Evolutionary conservation across 2,113 vertebrate species (phyloP), one percentile per base, ranked within the genome.

Genomic region (Elephas maximus): DNA sequence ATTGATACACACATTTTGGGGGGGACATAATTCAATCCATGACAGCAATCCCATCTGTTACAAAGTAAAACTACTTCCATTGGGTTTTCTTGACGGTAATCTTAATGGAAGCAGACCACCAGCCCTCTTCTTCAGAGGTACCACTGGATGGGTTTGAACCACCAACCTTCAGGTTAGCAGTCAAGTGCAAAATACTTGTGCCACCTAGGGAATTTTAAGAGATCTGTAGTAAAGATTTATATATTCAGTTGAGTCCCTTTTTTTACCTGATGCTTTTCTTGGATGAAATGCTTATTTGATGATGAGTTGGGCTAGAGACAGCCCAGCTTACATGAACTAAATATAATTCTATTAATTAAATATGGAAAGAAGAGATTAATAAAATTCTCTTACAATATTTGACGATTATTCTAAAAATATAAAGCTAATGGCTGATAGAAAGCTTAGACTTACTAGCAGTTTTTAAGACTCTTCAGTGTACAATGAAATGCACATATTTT

Each of bases 301-400:
- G 14, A 76, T 51, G 18, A 17, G 6, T 69, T 65, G 23, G 15
- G 26, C 1, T n/a, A 82, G 12, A n/a, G 15, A 24, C 67, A 28
- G 20, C 63, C 76, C 44, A 65, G 41, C 9, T 93, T 93, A 63
- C 33, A 48, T 51, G 23, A n/a, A 2, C 60, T 88, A 45, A 7
- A 9, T 48, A 24, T 33, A 60, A 65, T 65, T 85, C 12, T 85
- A 69, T 30, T 74, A 78, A 44, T 51, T 26, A 62, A 23, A 30
- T 73, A 78, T 45, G n/a, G 33, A 85, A 96, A 96, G 45, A 67
- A 84, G 18, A 44, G 30, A 63, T n/a, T 8, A 86, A 20, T 73
- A 63, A 30, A 41, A 77, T 80, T 71, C 20, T 53, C 26, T 71
- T 85, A 8, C 10, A 62, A 65, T 41, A 86, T 86, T 90, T 89